A percentile compares a stretch with the other conserved stretches of the same genome.
These are phyloP conservation scores for Poecilia picta DNA, from an alignment of 2,797 vertebrate genomes.

Conservation along the genomic window DNA sequence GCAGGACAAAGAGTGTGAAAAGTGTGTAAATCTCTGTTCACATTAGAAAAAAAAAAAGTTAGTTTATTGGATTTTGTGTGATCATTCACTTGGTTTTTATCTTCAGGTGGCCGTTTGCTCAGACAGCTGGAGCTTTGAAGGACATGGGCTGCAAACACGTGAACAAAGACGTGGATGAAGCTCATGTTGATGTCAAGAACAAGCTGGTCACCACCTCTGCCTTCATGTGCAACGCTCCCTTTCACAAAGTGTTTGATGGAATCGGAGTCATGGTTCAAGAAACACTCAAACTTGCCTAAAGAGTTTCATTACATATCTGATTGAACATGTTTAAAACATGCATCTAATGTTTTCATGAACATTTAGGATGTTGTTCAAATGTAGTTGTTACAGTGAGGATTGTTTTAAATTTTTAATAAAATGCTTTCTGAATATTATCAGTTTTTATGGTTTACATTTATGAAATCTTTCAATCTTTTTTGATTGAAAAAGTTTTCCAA, in stretches of 20 bases:
- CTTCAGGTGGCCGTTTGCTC: slow-evolving; percentile 84
- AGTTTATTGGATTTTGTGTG: background rate
- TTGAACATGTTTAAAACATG: background rate
- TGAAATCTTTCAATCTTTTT: too few relatives aligned
- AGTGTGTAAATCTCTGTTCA: slow-evolving; percentile 51
- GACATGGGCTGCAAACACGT: slow-evolving; percentile 86
- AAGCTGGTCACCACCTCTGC: slow-evolving; percentile 87
- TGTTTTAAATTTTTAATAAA: background rate
- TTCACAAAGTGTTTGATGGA: slow-evolving; percentile 86
- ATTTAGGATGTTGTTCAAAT: background rate
- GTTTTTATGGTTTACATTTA: too few relatives aligned
- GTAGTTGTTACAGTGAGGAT: background rate
- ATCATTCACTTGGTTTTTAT: background rate
- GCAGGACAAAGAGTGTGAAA: slow-evolving; percentile 85
- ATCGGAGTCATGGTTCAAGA: slow-evolving; percentile 84
- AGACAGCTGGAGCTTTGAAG: slow-evolving; percentile 76
- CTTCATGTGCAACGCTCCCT: slow-evolving; percentile 88
- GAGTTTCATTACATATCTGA: background rate
- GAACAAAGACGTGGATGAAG: slow-evolving; percentile 82
- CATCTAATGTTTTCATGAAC: background rate
- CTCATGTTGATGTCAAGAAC: slow-evolving; percentile 84
- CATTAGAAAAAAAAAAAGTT: background rate
- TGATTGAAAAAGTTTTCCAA: too few relatives aligned
- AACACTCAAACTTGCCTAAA: slow-evolving; percentile 81
- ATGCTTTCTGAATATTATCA: background rate